Evolutionary conservation across 2,888 invertebrate species (phyloP).

Genomic region (Trisateles emortualis): DNA sequence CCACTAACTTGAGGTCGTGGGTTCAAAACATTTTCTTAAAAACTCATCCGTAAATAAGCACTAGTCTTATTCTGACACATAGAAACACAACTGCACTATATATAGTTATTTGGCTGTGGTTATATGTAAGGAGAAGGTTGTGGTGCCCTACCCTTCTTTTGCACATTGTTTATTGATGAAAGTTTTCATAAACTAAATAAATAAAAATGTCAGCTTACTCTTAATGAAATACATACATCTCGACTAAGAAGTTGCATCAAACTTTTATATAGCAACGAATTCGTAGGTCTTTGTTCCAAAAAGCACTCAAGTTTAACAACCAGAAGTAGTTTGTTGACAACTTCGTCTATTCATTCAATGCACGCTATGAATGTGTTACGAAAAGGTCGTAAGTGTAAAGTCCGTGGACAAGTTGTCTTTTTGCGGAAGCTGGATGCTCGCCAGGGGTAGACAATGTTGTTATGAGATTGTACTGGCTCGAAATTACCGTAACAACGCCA

Average conservation of each 20-base stretch:
- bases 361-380: slow-evolving; percentile 25
- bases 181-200: too few relatives aligned
- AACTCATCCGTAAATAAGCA: too few relatives aligned
- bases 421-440: slow-evolving; percentile 61
- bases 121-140: too few relatives aligned
- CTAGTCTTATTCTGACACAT: too few relatives aligned
- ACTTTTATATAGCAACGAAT: background rate
- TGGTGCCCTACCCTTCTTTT: too few relatives aligned
- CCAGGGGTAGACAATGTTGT: slow-evolving; percentile 67
- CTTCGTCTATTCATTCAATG: slow-evolving; percentile 30
- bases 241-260: background rate
- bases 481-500: slow-evolving; percentile 52
- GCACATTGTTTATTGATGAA: too few relatives aligned
- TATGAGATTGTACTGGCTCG: slow-evolving; percentile 62
- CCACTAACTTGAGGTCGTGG: too few relatives aligned
- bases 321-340: slow-evolving; percentile 23
- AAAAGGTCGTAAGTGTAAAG: slow-evolving; percentile 44
- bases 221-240: background rate
- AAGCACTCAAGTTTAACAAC: slow-evolving; percentile 1
- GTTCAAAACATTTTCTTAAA: too few relatives aligned
- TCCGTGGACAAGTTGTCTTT: slow-evolving; percentile 45
- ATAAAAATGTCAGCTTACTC: slow-evolving; percentile 4
- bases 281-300: background rate
- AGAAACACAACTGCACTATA: too few relatives aligned
- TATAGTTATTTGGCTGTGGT: too few relatives aligned